Conservation (phyloP, 2,797 vertebrate species). For the Coregonus sp. region DNA sequence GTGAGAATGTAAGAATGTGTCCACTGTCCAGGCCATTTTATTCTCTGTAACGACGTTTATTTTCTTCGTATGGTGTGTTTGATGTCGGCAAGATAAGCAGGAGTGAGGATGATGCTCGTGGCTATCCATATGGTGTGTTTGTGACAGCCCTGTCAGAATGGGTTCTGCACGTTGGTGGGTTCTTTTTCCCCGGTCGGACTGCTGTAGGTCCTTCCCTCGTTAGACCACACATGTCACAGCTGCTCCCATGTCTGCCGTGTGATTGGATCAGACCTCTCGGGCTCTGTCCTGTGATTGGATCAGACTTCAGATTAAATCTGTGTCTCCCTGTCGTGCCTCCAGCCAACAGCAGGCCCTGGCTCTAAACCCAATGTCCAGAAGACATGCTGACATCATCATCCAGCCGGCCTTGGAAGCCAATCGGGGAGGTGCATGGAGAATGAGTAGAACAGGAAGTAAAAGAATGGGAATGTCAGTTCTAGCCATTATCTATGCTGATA, state of each 20-base stretch:
- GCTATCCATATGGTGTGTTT: neutral
- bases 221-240: conserved; percentile 44
- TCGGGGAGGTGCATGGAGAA: conserved; percentile 57
- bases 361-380: conserved; percentile 45
- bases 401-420: conserved; percentile 65
- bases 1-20: no score
- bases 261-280: conserved; percentile 46
- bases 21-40: no score
- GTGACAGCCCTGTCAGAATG: conserved; percentile 14
- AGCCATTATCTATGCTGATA: conserved; percentile 33
- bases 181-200: conserved; percentile 29
- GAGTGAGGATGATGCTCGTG: neutral
- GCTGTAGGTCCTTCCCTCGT: conserved; percentile 28
- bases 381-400: conserved; percentile 62
- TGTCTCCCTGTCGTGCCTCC: conserved; percentile 36
- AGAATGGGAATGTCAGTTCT: conserved; percentile 18
- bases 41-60: neutral
- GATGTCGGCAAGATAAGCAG: neutral
- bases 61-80: neutral
- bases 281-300: conserved; percentile 50
- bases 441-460: neutral
- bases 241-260: conserved; percentile 41
- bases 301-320: conserved; percentile 40
- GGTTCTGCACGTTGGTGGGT: conserved; percentile 33
- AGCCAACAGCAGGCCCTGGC: conserved; percentile 40